A percentile compares a stretch with the other conserved stretches of the same genome.
Evolutionary conservation across 2,888 invertebrate genomes (phyloP).

Genomic region (Trichogramma evanescens): DNA sequence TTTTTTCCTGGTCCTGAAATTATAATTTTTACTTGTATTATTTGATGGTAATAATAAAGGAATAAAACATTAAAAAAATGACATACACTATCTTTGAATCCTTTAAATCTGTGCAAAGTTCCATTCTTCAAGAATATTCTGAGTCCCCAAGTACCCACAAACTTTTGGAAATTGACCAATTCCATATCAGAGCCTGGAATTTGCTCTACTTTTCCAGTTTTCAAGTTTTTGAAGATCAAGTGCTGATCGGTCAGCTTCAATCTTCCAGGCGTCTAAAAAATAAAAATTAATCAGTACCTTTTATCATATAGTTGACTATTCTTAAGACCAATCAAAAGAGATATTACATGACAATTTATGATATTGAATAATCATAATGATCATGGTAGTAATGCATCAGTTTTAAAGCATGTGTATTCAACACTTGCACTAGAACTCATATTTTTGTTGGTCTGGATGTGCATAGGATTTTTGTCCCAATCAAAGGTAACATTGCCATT

Average conservation of each 20-base stretch:
- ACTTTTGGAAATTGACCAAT: constrained; percentile 82
- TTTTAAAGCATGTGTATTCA: no score
- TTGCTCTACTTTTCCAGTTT: constrained; percentile 94
- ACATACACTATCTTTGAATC: constrained; percentile 80
- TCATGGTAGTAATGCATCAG: no score
- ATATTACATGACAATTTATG: no score
- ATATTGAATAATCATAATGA: no score
- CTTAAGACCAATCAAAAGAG: no score
- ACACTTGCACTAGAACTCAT: no score
- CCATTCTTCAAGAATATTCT: constrained; percentile 87
- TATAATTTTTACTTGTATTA: background rate
- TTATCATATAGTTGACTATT: no score
- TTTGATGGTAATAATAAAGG: background rate
- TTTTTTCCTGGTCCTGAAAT: constrained; percentile 81
- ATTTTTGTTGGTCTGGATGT: no score
- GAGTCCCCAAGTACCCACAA: constrained; percentile 85
- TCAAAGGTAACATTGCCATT: no score
- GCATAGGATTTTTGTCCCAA: no score
- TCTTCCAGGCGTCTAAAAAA: constrained; percentile 75
- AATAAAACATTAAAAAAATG: constrained; percentile 4
- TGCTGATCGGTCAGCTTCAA: constrained; percentile 86
- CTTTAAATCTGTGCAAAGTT: constrained; percentile 81
- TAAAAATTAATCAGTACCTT: constrained; percentile 9
- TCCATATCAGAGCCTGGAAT: constrained; percentile 80
- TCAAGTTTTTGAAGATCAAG: constrained; percentile 88